These are phyloP conservation scores for Scomber colias DNA, from an alignment of 2,113 vertebrate species.

Conservation along the genomic window DNA sequence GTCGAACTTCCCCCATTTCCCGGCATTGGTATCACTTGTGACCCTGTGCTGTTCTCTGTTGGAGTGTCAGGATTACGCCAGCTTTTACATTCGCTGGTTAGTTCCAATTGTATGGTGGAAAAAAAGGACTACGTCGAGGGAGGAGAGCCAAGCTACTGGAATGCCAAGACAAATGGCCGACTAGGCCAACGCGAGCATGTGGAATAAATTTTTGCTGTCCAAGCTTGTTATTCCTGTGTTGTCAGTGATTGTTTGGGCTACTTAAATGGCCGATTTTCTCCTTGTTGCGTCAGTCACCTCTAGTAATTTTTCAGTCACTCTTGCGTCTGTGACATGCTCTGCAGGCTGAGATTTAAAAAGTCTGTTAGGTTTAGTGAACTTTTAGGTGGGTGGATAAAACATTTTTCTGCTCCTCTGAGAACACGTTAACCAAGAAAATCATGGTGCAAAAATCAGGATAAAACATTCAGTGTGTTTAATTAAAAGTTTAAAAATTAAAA, in stretches of 20 bases:
- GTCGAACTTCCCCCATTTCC: conserved; percentile 75
- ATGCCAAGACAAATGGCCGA: conserved; percentile 84
- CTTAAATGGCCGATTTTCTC: conserved; percentile 81
- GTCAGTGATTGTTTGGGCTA: conserved; percentile 83
- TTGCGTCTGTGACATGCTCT: conserved; percentile 47
- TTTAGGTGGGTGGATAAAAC: conserved; percentile 24
- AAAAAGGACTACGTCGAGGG: conserved; percentile 70
- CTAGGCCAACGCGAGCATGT: conserved; percentile 81
- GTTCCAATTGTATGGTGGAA: conserved; percentile 78
- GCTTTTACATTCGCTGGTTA: conserved; percentile 79
- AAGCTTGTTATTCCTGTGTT: conserved; percentile 81
- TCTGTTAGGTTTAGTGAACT: conserved; percentile 38
- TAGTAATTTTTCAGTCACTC: conserved; percentile 71
- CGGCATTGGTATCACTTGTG: conserved; percentile 79
- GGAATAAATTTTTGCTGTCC: conserved; percentile 86
- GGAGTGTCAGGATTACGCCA: conserved; percentile 79
- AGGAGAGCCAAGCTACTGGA: conserved; percentile 79
- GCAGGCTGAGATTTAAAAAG: conserved; percentile 39
- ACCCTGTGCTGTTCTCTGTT: conserved; percentile 77
- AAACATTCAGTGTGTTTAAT: conserved; percentile 8
- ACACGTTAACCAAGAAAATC: conserved; percentile 17
- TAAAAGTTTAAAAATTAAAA: conserved; percentile 7
- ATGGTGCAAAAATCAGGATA: conserved; percentile 2
- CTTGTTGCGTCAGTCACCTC: conserved; percentile 79
- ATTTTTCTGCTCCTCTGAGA: background rate